Evolutionary conservation across 2,888 invertebrate species (phyloP).

Genomic region (Leptopilina syphax): DNA sequence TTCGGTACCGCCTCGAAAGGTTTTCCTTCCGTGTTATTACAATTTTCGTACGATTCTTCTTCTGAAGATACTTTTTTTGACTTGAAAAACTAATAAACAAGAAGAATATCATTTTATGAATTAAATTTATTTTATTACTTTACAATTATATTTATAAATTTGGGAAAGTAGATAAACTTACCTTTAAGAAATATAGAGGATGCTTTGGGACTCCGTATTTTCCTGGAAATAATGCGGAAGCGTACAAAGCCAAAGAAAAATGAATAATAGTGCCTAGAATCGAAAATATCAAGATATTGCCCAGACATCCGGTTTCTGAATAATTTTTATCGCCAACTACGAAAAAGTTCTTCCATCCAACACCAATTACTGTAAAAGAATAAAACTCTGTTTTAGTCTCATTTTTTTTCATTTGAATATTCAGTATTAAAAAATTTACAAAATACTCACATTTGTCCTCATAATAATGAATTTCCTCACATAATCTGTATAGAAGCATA

Average conservation of each 20-base stretch:
- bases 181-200: constrained; percentile 84
- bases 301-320: constrained; percentile 76
- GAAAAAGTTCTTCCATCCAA: constrained; percentile 69
- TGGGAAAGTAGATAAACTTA: constrained; percentile 45
- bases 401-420: background rate
- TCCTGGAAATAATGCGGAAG: constrained; percentile 92
- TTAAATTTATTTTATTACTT: too few species aligned
- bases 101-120: constrained; percentile 3
- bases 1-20: constrained; percentile 70
- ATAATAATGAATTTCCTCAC: constrained; percentile 69
- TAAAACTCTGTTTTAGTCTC: background rate
- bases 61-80: constrained; percentile 68
- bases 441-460: constrained; percentile 67
- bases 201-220: constrained; percentile 89
- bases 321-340: constrained; percentile 63
- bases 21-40: constrained; percentile 65
- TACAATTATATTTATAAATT: too few species aligned
- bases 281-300: constrained; percentile 85
- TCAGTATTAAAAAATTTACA: background rate
- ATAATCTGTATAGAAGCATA: constrained; percentile 65
- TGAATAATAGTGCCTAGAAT: constrained; percentile 85
- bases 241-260: constrained; percentile 87
- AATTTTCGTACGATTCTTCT: constrained; percentile 58
- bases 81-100: constrained; percentile 58
- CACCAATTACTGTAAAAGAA: constrained; percentile 73